Evolutionary conservation across 2,797 vertebrate genomes (phyloP), one percentile per base, ranked within the genome.

Genomic region (Leptoclinus maculatus): DNA sequence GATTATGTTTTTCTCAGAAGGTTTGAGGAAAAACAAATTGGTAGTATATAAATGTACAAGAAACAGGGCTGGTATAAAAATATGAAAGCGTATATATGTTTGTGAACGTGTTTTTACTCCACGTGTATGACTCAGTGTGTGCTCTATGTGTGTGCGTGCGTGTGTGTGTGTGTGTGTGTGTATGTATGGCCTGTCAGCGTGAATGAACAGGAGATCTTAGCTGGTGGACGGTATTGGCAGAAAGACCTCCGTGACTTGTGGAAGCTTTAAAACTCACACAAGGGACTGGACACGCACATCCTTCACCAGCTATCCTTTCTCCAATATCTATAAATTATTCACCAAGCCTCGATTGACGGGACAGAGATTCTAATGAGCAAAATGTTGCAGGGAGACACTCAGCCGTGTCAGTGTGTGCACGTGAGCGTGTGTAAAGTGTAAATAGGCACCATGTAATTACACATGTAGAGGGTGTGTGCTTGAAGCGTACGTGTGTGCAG

Each of bases 261-360:
- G 39, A 83, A 81, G 78, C 82, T 86, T 87, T 84, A 89, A 91
- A 89, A 84, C 83, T 88, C 80, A 79, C 85, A 88, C 67, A 58
- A 65, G 88, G 80, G 86, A 90, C 89, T 76, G 76, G 79, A 82
- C 62, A 17, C 79, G 49, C 67, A 78, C 73, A 66, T 66, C 70
- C 66, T 82, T 75, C 25, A 49, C 80, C 76, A 71, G 83, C 83
- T 57, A 45, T 78, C 73, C 64, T 74, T 49, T 64, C 83, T 78
- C 79, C 75, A 47, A 79, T 85, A 57, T 83, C 73, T 86, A 87
- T 91, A 88, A 92, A 93, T 93, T 88, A 91, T 92, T 93, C 88
- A 92, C 80, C 83, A 83, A 71, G 71, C 76, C 78, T 74, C 65
- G 57, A 90, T 76, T 88, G 89, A 91, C 70, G 83, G 77, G 79